Conservation (phyloP, 2,888 invertebrate genomes). For the Hyles lineata region DNA sequence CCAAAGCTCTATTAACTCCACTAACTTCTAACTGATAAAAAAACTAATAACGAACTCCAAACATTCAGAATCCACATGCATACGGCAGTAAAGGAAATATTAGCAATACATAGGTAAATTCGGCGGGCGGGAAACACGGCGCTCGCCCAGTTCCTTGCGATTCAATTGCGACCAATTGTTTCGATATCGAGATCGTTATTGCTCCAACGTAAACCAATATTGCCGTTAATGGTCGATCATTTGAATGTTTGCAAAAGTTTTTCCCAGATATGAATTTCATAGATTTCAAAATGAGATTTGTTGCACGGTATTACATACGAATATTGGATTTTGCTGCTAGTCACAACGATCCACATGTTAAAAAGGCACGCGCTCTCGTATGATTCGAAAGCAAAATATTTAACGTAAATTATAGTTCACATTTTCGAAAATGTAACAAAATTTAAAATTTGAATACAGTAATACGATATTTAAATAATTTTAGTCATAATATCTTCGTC, state of each 20-base stretch:
- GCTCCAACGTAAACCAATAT: slow-evolving; percentile 61
- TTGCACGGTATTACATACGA: slow-evolving; percentile 40
- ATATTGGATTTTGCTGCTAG: slow-evolving; percentile 25
- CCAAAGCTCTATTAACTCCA: too few species aligned
- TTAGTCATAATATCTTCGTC: background rate
- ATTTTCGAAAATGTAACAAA: background rate
- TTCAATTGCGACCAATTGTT: slow-evolving; percentile 60
- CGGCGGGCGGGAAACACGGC: slow-evolving; percentile 23
- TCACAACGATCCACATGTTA: background rate
- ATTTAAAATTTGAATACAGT: background rate
- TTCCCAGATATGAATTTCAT: slow-evolving; percentile 39
- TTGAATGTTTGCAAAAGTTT: slow-evolving; percentile 62
- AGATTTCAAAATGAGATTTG: slow-evolving; percentile 42
- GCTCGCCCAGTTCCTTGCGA: slow-evolving; percentile 46
- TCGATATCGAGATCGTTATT: slow-evolving; percentile 63
- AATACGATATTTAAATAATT: too few species aligned
- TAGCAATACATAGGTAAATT: slow-evolving; percentile 8
- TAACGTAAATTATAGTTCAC: background rate
- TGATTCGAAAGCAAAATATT: background rate
- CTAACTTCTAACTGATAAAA: background rate
- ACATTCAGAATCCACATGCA: background rate
- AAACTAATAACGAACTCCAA: background rate
- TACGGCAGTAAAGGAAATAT: background rate
- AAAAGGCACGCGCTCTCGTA: background rate
- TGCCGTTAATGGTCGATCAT: slow-evolving; percentile 64